These are phyloP conservation scores for Turritopsis rubra DNA, from an alignment of 30 jellyfish, hydroid and myxozoan species.

Conservation along the genomic window DNA sequence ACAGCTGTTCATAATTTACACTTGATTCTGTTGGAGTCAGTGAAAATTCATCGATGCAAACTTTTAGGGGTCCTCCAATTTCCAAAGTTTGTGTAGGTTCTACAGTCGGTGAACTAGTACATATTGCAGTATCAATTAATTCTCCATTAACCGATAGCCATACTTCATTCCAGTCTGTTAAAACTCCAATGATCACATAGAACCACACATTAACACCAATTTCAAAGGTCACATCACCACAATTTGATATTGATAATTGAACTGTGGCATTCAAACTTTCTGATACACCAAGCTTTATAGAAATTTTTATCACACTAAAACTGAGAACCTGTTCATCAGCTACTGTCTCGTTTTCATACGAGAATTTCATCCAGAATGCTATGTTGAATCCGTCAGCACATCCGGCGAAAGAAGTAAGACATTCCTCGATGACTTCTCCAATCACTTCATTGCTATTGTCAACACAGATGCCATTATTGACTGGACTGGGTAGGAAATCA, in stretches of 20 bases:
- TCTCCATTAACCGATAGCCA: background rate
- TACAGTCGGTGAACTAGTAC: background rate
- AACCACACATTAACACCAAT: constrained; percentile 9
- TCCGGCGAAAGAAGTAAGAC: background rate
- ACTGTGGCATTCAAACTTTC: background rate
- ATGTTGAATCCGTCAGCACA: background rate
- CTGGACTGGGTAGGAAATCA: background rate
- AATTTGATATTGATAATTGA: background rate
- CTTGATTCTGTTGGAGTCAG: background rate
- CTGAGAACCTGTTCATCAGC: background rate
- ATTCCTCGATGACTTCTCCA: background rate
- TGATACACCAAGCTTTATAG: background rate
- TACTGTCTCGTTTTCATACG: background rate
- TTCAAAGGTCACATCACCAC: background rate
- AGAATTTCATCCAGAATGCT: background rate
- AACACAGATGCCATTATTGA: constrained; percentile 13
- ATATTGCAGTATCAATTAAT: background rate
- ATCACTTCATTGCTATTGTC: background rate
- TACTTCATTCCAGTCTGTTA: background rate
- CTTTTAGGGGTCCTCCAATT: background rate
- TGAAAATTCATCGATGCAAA: constrained; percentile 16
- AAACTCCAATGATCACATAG: background rate
- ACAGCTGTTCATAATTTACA: background rate
- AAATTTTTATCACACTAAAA: background rate
- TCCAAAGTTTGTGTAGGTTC: background rate